phyloP scores from a whole-genome alignment of 2,113 vertebrate species.

The Larimichthys crocea region DNA sequence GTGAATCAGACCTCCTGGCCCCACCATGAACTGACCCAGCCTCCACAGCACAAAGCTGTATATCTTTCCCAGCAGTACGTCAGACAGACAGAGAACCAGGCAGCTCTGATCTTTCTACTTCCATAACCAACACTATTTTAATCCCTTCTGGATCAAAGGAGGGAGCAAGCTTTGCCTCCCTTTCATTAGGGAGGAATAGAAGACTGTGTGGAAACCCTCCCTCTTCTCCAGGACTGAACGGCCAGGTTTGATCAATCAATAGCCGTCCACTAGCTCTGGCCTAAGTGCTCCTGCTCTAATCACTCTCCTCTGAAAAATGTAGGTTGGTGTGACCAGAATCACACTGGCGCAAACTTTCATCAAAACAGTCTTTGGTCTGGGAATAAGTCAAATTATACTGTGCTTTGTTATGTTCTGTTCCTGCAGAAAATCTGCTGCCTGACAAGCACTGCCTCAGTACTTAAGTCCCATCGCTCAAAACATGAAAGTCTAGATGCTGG shows the following conservation, averaged over 20 bases:
- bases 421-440: conserved; percentile 54
- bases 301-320: conserved; percentile 69
- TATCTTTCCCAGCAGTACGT: conserved; percentile 42
- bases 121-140: conserved; percentile 78
- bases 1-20: conserved; percentile 26
- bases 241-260: conserved; percentile 81
- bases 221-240: conserved; percentile 63
- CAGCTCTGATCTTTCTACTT: conserved; percentile 71
- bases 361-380: conserved; percentile 64
- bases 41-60: conserved; percentile 23
- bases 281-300: conserved; percentile 74
- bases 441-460: conserved; percentile 57
- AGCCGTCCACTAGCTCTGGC: conserved; percentile 61
- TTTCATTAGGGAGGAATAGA: conserved; percentile 79
- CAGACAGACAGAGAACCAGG: conserved; percentile 50
- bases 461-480: conserved; percentile 66
- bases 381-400: conserved; percentile 66
- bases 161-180: conserved; percentile 70
- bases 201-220: conserved; percentile 59
- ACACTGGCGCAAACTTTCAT: conserved; percentile 59
- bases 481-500: conserved; percentile 64
- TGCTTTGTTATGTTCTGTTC: conserved; percentile 67
- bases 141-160: conserved; percentile 83
- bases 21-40: conserved; percentile 32
- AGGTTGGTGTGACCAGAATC: conserved; percentile 44